Base-by-base conservation (phyloP, 1,140 invertebrate species). In the Megalopta genalis region DNA sequence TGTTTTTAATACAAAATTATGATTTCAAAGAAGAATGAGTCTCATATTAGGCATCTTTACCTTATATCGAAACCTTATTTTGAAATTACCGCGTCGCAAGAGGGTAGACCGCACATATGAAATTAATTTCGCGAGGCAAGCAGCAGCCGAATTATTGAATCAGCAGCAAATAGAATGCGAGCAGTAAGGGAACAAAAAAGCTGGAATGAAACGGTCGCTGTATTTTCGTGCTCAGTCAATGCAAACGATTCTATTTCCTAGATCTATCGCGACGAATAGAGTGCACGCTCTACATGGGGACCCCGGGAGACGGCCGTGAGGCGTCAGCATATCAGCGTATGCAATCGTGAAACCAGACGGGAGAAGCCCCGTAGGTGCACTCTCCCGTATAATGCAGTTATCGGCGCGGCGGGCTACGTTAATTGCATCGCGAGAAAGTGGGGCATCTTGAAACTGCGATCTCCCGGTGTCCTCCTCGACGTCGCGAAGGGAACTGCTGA, bases 361-460 rank as follows among this genome's bases (percentile, higher is more conserved):
- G 70, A 71, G 77, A 79, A 79, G 77, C 71, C 77, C 52, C 37
- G 39, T 74, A 79, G 77, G 23, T 74, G 63, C 42, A 16, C 71
- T 74, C 77, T 74, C 77, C 42, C 46, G 79, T 76, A 80, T 86
- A 87, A 87, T 88, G 85, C 84, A 88, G 81, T 88, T 88, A 88
- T 86, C 84, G 81, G 77, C 49, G 77, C 75, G 81, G 57, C 62
- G 65, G 72, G 65, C 60, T 16, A 78, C 80, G 75, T 82, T 84
- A 82, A 84, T 79, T 72, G 78, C 74, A 72, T 81, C 73, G 57
- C 78, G 63, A 57, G 79, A 70, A 84, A 83, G 85, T 87, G 81
- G 87, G 81, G 77, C 85, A 87, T 77, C 80, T 75, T 52, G 62
- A 80, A 74, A 64, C 73, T 62, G n/a, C 76, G 39, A 79, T 78